phyloP scores from a whole-genome alignment of 2,113 vertebrate genomes.

The Entelurus aequoreus region DNA sequence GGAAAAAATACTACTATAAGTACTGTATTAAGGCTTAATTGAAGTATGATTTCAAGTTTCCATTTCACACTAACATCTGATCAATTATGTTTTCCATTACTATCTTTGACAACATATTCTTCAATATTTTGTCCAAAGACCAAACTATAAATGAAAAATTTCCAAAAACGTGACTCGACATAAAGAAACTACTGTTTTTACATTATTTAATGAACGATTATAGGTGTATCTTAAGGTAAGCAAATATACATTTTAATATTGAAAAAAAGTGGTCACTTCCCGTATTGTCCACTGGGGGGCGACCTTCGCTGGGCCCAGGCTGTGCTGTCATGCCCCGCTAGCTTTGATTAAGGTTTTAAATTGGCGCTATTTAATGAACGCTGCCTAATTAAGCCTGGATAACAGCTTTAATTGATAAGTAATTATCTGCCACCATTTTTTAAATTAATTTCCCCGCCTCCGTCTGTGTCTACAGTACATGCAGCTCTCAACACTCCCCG shows the following conservation, averaged over 20 bases:
- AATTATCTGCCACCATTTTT: slow-evolving; percentile 73
- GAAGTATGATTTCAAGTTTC: no score
- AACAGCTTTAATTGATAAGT: slow-evolving; percentile 84
- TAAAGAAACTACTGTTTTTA: not conserved
- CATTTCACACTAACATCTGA: no score
- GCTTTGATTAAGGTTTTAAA: slow-evolving; percentile 93
- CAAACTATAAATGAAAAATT: not conserved
- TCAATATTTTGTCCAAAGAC: no score
- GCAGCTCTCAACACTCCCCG: slow-evolving; percentile 33
- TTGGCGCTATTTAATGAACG: slow-evolving; percentile 92
- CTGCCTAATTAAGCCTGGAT: slow-evolving; percentile 91
- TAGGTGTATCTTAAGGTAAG: not conserved
- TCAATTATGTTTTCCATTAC: no score
- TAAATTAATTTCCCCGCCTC: slow-evolving; percentile 61
- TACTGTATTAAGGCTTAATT: no score
- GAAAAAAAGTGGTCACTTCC: not conserved
- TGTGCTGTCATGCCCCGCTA: slow-evolving; percentile 67
- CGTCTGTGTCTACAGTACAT: slow-evolving; percentile 35
- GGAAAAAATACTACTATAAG: no score
- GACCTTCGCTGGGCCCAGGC: slow-evolving; percentile 62
- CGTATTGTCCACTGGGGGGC: slow-evolving; percentile 69
- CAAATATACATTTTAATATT: not conserved
- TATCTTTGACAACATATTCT: no score
- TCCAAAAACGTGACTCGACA: not conserved
- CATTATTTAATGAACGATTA: not conserved